Percentiles rank a stretch among this genome's conserved stretches.
Evolutionary conservation across 2,888 invertebrate genomes (phyloP).

Genomic region (Euphydryas editha): DNA sequence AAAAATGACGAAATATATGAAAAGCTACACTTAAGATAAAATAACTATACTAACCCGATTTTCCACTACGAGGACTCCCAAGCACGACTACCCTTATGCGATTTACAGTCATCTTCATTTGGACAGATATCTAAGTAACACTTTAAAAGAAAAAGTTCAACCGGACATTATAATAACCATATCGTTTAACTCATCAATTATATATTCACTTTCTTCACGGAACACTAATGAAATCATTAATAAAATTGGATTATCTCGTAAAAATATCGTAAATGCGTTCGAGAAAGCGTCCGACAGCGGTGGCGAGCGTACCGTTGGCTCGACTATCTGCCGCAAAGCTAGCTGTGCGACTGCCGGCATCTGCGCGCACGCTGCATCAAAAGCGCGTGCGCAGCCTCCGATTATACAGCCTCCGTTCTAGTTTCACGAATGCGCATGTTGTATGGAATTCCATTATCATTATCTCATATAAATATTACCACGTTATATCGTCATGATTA

Average conservation of each 20-base stretch:
- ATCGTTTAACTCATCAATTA: constrained; percentile 54
- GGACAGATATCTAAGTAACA: constrained; percentile 61
- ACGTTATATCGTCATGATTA: constrained; percentile 36
- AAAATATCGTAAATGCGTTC: constrained; percentile 76
- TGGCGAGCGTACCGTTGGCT: constrained; percentile 43
- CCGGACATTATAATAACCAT: constrained; percentile 54
- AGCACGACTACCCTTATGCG: constrained; percentile 91
- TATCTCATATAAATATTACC: constrained; percentile 45
- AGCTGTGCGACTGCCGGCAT: constrained; percentile 74
- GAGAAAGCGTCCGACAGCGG: constrained; percentile 55
- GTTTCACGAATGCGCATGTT: constrained; percentile 53
- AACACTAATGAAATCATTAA: constrained; percentile 52
- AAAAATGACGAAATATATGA: background rate
- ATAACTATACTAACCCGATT: constrained; percentile 86
- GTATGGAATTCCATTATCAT: constrained; percentile 49
- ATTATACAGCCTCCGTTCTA: constrained; percentile 67
- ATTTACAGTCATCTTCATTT: constrained; percentile 89
- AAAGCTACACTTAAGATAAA: background rate
- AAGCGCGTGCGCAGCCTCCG: constrained; percentile 58
- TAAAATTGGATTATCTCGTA: constrained; percentile 40
- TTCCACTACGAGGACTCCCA: constrained; percentile 90
- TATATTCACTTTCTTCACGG: constrained; percentile 59
- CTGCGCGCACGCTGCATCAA: constrained; percentile 57
- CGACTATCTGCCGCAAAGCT: constrained; percentile 69
- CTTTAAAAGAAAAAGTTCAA: constrained; percentile 56